Evolutionary conservation across 30 jellyfish, hydroid and myxozoan genomes (phyloP).

Genomic region (Cassiopea xamachana): DNA sequence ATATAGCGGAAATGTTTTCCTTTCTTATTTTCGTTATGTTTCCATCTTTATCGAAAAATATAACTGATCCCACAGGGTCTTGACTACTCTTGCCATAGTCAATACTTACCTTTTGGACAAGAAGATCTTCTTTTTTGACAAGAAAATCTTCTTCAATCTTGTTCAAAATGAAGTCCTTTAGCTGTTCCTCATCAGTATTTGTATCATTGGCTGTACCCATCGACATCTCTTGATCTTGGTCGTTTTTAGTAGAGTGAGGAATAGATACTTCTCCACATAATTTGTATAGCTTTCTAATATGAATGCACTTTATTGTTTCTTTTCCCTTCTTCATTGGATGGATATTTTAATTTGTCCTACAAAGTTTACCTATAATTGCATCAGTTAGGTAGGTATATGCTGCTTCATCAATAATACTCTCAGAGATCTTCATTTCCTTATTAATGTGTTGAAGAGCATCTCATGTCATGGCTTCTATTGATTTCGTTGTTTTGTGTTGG

Average conservation of each 20-base stretch:
- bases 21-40: slow-evolving; percentile 40
- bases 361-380: slow-evolving; percentile 63
- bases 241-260: too few relatives aligned
- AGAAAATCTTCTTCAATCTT: slow-evolving; percentile 17
- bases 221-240: slow-evolving; percentile 4
- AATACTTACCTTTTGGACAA: slow-evolving; percentile 34
- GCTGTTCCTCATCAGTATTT: not conserved
- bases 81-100: slow-evolving; percentile 61
- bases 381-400: slow-evolving; percentile 72
- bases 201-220: too few relatives aligned
- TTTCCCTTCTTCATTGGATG: slow-evolving; percentile 35
- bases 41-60: slow-evolving; percentile 57
- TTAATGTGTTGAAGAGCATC: slow-evolving; percentile 78
- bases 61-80: slow-evolving; percentile 58
- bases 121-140: slow-evolving; percentile 41
- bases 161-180: not conserved
- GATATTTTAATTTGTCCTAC: not conserved
- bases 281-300: slow-evolving; percentile 57
- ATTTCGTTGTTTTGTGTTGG: slow-evolving; percentile 77
- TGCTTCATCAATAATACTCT: slow-evolving; percentile 49
- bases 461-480: slow-evolving; percentile 69
- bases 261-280: slow-evolving; percentile 70
- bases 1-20: slow-evolving; percentile 62
- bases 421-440: slow-evolving; percentile 37
- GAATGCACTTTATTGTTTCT: slow-evolving; percentile 25